phyloP scores from a whole-genome alignment of 2,113 vertebrate species.

The Todiramphus chloris region DNA sequence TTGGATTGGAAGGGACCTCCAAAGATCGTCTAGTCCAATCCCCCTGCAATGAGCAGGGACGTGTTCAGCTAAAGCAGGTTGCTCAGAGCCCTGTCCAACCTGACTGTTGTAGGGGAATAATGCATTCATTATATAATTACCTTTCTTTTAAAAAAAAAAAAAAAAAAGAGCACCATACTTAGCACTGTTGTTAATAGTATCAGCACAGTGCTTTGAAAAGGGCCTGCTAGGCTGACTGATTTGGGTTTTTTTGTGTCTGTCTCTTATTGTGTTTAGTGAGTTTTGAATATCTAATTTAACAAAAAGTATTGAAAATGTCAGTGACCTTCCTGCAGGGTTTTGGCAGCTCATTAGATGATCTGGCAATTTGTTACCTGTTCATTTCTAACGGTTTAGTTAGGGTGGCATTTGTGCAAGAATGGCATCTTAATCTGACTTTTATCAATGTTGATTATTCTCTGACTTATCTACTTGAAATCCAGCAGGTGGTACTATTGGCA shows the following conservation, averaged over 20 bases:
- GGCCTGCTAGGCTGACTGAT: rapidly evolving
- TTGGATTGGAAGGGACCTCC: not conserved
- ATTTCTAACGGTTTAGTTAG: not conserved
- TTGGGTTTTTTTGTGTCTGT: not conserved
- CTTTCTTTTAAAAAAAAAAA: not conserved
- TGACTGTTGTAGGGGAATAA: not conserved
- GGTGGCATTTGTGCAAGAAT: not conserved
- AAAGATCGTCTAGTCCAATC: not conserved
- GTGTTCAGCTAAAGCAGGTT: not conserved
- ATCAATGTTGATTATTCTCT: not conserved
- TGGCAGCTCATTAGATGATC: not conserved
- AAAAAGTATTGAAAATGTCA: not conserved
- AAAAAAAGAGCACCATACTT: not conserved
- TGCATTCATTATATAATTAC: not conserved
- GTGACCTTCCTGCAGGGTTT: not conserved
- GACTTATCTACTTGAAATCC: not conserved
- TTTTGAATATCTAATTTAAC: not conserved
- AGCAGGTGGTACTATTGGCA: conserved; percentile 46
- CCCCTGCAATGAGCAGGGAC: too few relatives aligned
- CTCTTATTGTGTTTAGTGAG: not conserved
- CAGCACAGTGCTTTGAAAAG: not conserved
- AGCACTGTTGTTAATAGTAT: not conserved
- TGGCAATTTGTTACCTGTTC: not conserved
- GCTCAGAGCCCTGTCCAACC: not conserved
- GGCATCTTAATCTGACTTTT: not conserved